Conservation (phyloP, 2,888 invertebrate species). For the Brachyptera risi region DNA sequence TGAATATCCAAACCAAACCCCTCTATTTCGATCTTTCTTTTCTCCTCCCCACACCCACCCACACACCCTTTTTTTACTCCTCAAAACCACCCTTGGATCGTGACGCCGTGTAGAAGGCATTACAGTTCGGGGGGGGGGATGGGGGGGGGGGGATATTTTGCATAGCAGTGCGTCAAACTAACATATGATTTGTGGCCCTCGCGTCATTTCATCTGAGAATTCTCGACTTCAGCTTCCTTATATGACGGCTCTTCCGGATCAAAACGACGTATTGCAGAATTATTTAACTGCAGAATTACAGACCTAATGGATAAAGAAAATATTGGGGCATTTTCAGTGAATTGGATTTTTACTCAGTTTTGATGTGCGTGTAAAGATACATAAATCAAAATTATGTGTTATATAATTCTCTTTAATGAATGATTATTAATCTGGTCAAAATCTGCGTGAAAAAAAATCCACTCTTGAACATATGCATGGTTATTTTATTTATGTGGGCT, state of each 20-base stretch:
- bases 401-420: too few relatives aligned
- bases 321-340: too few relatives aligned
- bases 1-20: constrained; percentile 26
- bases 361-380: too few relatives aligned
- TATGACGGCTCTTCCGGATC: constrained; percentile 4
- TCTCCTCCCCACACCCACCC: background rate
- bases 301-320: background rate
- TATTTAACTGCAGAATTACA: background rate
- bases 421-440: too few relatives aligned
- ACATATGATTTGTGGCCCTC: constrained; percentile 31
- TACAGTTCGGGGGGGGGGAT: constrained; percentile 4
- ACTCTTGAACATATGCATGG: too few relatives aligned
- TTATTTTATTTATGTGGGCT: too few relatives aligned
- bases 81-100: constrained; percentile 8
- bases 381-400: too few relatives aligned
- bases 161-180: constrained; percentile 31
- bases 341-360: too few relatives aligned
- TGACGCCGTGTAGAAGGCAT: background rate
- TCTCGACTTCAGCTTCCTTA: constrained; percentile 24
- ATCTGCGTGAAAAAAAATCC: too few relatives aligned
- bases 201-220: constrained; percentile 30
- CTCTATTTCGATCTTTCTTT: constrained; percentile 22
- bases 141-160: constrained; percentile 28
- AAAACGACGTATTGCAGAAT: background rate
- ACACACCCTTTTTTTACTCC: too few relatives aligned